Conservation (phyloP, 2,797 vertebrate genomes). For the Zonotrichia albicollis region DNA sequence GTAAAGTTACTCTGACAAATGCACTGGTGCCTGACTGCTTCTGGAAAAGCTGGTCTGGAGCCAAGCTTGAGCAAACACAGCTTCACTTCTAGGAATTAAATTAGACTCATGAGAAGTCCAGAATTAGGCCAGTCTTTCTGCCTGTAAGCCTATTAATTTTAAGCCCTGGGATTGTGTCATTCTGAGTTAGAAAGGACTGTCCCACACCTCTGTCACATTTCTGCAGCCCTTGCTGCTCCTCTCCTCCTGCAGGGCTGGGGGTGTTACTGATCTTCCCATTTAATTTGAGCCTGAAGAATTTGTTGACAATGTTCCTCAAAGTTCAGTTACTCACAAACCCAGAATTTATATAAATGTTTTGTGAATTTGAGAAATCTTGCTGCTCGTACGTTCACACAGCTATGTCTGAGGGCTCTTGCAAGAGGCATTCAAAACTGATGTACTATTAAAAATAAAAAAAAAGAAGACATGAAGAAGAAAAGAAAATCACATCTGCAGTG, state of each 20-base stretch:
- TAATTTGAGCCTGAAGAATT: not conserved
- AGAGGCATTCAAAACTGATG: not conserved
- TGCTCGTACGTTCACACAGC: not conserved
- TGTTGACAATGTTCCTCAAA: not conserved
- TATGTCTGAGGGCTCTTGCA: not conserved
- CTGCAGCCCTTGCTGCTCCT: not conserved
- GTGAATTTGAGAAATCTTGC: not conserved
- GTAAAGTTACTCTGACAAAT: constrained; percentile 42
- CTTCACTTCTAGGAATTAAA: constrained; percentile 23
- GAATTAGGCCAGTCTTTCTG: not conserved
- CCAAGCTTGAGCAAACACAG: constrained; percentile 6
- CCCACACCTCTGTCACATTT: not conserved
- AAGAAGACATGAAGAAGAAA: not conserved
- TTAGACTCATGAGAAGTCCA: not conserved
- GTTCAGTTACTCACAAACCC: not conserved
- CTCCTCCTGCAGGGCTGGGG: not conserved
- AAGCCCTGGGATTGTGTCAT: not conserved
- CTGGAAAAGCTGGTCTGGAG: constrained; percentile 9
- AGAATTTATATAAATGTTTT: not conserved
- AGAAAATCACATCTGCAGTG: not conserved
- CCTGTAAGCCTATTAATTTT: not conserved
- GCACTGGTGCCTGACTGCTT: constrained; percentile 19
- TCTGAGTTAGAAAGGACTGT: not conserved
- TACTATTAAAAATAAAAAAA: not conserved
- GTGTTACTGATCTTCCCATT: not conserved